These are phyloP conservation scores for Eira barbara DNA, from an alignment of 2,113 vertebrate species.

Conservation along the genomic window DNA sequence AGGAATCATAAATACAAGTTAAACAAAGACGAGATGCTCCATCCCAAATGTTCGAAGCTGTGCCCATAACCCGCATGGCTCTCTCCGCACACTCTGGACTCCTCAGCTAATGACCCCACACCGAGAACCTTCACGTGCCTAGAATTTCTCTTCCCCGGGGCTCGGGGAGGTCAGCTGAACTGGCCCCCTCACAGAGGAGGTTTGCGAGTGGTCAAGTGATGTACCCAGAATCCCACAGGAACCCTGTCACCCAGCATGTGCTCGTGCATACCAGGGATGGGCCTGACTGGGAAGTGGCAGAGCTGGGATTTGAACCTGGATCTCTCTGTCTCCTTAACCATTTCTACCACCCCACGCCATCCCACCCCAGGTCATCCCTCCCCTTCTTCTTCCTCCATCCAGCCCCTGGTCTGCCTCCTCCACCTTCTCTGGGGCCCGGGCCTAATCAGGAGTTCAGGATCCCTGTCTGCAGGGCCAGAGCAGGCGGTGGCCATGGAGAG, in stretches of 20 bases:
- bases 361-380: not conserved
- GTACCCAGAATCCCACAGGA: not conserved
- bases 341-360: not conserved
- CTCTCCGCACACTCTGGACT: not conserved
- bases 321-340: not conserved
- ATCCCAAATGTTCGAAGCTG: not conserved
- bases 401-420: not conserved
- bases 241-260: not conserved
- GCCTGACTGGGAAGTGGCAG: not conserved
- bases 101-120: not conserved
- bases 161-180: not conserved
- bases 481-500: not conserved
- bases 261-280: not conserved
- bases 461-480: not conserved
- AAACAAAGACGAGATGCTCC: not conserved
- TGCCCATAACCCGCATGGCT: not conserved
- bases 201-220: not conserved
- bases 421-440: not conserved
- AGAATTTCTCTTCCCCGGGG: rapidly evolving
- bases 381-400: not conserved
- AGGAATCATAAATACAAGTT: not conserved
- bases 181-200: not conserved
- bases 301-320: not conserved
- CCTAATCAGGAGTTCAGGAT: not conserved
- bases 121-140: rapidly evolving